These are phyloP conservation scores for Conomelus anceps DNA, from an alignment of 2,888 invertebrate species.

Conservation along the genomic window DNA sequence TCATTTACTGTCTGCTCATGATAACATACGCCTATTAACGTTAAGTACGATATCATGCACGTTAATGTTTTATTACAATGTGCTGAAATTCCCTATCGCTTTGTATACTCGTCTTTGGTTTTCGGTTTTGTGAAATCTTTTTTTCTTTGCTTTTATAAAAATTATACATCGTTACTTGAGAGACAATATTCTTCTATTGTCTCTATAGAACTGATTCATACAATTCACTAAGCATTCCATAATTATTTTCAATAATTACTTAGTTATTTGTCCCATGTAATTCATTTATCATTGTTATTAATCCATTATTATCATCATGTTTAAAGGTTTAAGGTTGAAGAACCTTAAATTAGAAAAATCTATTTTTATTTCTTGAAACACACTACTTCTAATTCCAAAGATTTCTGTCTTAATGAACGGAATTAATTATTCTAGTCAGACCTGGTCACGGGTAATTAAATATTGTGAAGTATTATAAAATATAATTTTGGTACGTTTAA, in stretches of 20 bases:
- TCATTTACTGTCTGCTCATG: too few species aligned
- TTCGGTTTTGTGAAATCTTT: not conserved
- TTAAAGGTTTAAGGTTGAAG: too few species aligned
- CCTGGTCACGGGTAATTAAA: not conserved
- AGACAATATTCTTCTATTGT: not conserved
- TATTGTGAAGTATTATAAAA: too few species aligned
- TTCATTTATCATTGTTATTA: not conserved
- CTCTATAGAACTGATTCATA: not conserved
- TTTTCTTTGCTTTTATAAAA: too few species aligned
- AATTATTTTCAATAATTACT: too few species aligned
- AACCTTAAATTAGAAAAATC: too few species aligned
- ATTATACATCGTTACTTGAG: not conserved
- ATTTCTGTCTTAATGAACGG: not conserved
- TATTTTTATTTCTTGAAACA: not conserved
- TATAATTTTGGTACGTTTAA: too few species aligned
- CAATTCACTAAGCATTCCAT: not conserved
- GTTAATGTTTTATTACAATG: too few species aligned
- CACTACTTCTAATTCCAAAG: not conserved
- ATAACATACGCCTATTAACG: too few species aligned
- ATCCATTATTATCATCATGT: not conserved
- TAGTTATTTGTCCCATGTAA: too few species aligned
- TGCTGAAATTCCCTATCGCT: too few species aligned
- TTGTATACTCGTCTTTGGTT: not conserved
- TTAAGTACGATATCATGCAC: too few species aligned
- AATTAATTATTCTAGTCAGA: not conserved